A percentile compares a stretch with the other conserved stretches of the same genome.
These are phyloP conservation scores for Pteropus alecto DNA, from an alignment of 2,113 vertebrate genomes.

Conservation along the genomic window DNA sequence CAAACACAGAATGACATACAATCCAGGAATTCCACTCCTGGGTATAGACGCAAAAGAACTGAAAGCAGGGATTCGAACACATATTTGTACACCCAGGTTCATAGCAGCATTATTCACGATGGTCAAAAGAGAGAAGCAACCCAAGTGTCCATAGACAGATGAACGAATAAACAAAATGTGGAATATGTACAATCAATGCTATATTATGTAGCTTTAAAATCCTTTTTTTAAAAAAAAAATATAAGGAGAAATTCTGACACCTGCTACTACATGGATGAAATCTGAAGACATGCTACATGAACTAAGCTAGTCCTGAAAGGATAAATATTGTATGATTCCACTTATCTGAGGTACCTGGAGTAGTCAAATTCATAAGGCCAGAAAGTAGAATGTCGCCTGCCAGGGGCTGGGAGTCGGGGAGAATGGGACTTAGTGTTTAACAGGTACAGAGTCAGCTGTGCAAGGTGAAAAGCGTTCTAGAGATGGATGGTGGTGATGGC, in stretches of 20 bases:
- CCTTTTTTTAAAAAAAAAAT: not conserved
- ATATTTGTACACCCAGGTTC: not conserved
- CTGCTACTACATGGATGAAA: not conserved
- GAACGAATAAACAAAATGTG: not conserved
- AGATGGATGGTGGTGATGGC: not conserved
- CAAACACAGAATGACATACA: not conserved
- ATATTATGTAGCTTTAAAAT: not conserved
- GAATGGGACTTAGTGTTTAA: not conserved
- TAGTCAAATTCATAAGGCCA: not conserved
- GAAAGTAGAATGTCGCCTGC: not conserved
- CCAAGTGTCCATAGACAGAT: not conserved
- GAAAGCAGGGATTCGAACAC: not conserved
- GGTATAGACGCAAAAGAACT: not conserved
- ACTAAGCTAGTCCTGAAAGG: not conserved
- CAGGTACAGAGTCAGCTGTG: not conserved
- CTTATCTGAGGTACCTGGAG: not conserved
- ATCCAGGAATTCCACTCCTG: not conserved
- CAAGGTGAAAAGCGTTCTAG: not conserved
- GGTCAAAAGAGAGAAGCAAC: not conserved
- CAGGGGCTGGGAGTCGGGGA: not conserved
- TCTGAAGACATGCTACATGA: not conserved
- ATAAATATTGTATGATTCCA: not conserved
- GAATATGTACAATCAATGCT: not conserved
- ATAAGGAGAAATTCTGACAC: not conserved
- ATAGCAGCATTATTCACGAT: not conserved